These are phyloP conservation scores for Spodoptera frugiperda DNA, from an alignment of 1,140 invertebrate genomes.

Conservation along the genomic window DNA sequence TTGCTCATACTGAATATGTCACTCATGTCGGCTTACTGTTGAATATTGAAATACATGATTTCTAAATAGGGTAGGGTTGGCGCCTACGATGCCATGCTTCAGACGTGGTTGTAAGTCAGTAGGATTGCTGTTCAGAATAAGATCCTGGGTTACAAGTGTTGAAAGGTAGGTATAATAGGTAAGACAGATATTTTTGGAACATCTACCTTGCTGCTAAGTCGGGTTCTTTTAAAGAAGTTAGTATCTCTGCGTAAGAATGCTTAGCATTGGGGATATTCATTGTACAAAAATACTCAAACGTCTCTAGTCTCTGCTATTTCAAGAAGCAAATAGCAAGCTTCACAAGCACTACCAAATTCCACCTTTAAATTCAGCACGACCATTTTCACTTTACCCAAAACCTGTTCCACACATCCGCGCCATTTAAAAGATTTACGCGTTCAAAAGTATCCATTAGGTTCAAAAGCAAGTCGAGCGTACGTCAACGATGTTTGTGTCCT, in stretches of 20 bases:
- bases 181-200: too few species aligned
- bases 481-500: slow-evolving; percentile 40
- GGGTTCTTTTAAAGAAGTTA: too few species aligned
- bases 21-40: slow-evolving; percentile 14
- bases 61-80: not conserved
- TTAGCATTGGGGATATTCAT: too few species aligned
- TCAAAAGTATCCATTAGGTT: slow-evolving; percentile 29
- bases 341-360: not conserved
- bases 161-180: too few species aligned
- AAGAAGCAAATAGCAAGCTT: too few species aligned
- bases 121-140: too few species aligned
- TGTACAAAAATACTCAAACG: too few species aligned
- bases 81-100: not conserved
- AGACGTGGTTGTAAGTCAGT: too few species aligned
- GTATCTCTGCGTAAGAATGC: not conserved
- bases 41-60: slow-evolving; percentile 33
- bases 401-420: slow-evolving; percentile 1
- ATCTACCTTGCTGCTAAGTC: too few species aligned
- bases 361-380: not conserved
- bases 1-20: slow-evolving; percentile 16
- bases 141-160: too few species aligned
- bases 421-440: slow-evolving; percentile 37
- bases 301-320: too few species aligned
- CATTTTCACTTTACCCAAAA: slow-evolving; percentile 16
- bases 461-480: slow-evolving; percentile 21